Conservation (phyloP, 2,113 vertebrate genomes). For the Echinops telfairi region DNA sequence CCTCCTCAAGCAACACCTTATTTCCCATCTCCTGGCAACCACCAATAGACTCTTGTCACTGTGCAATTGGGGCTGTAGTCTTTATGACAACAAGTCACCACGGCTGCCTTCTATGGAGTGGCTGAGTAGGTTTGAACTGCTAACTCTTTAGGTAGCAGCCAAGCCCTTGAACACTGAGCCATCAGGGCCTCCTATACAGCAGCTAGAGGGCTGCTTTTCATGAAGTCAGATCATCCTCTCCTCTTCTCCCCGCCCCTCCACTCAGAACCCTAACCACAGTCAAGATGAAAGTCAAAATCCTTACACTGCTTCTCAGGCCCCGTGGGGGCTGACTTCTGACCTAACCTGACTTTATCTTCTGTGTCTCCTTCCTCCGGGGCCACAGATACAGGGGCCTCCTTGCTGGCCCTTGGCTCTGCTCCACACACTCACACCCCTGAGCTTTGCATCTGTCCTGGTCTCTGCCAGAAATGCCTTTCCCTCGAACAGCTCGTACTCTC, state of each 20-base stretch:
- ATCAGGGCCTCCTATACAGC: not conserved
- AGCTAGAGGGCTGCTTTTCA: not conserved
- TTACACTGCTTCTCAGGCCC: not conserved
- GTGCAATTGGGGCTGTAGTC: not conserved
- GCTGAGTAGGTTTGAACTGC: not conserved
- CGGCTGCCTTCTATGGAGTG: not conserved
- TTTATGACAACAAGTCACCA: not conserved
- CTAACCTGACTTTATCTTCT: not conserved
- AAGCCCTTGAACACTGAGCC: not conserved
- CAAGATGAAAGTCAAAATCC: not conserved
- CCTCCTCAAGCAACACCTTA: too few relatives aligned
- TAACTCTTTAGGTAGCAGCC: not conserved
- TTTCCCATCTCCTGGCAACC: too few relatives aligned
- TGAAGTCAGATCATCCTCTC: not conserved
- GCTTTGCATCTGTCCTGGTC: not conserved
- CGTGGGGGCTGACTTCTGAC: not conserved
- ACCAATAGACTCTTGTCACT: too few relatives aligned
- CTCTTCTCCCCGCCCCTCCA: not conserved
- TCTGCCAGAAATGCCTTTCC: not conserved
- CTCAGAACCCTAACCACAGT: not conserved
- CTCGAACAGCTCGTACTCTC: not conserved
- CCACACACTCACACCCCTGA: rapidly evolving
- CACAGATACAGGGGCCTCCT: not conserved
- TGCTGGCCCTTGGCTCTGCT: not conserved
- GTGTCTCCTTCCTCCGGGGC: not conserved